phyloP scores from a whole-genome alignment of 2,113 vertebrate species.

The Chionodraco myersi region DNA sequence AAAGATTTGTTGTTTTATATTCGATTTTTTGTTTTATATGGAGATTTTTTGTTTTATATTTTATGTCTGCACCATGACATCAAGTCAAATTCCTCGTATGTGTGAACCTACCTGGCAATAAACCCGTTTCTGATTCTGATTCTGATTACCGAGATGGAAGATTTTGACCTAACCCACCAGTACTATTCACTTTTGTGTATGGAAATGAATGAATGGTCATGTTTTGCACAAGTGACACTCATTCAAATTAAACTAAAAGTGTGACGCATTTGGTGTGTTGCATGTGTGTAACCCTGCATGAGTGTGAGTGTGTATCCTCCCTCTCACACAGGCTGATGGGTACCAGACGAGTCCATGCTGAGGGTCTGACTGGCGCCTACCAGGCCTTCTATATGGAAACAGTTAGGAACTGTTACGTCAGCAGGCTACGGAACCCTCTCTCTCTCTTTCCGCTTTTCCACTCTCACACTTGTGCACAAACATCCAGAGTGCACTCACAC shows the following conservation, averaged over 20 bases:
- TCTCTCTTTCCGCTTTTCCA: conserved; percentile 69
- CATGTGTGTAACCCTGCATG: too few species aligned
- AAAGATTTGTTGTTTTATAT: too few species aligned
- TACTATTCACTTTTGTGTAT: neutral
- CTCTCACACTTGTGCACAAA: conserved; percentile 34
- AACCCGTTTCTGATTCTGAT: too few species aligned
- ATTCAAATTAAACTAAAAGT: neutral
- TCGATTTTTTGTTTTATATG: too few species aligned
- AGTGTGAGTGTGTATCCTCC: conserved; percentile 35
- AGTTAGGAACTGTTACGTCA: conserved; percentile 82
- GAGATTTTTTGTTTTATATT: too few species aligned
- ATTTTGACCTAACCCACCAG: too few species aligned
- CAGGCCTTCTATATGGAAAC: conserved; percentile 81
- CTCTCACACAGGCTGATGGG: conserved; percentile 73
- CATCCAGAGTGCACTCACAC: conserved; percentile 29
- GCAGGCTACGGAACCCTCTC: conserved; percentile 47
- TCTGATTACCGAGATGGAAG: too few species aligned
- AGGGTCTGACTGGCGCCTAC: conserved; percentile 76
- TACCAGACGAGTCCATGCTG: conserved; percentile 76
- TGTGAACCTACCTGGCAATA: too few species aligned
- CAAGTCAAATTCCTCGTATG: too few species aligned
- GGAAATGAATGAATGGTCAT: neutral
- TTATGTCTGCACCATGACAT: too few species aligned
- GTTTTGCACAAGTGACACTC: conserved; percentile 2
- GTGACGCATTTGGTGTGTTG: neutral